These are phyloP conservation scores for Heptranchias perlo DNA, from an alignment of 2,113 vertebrate genomes.

Conservation along the genomic window DNA sequence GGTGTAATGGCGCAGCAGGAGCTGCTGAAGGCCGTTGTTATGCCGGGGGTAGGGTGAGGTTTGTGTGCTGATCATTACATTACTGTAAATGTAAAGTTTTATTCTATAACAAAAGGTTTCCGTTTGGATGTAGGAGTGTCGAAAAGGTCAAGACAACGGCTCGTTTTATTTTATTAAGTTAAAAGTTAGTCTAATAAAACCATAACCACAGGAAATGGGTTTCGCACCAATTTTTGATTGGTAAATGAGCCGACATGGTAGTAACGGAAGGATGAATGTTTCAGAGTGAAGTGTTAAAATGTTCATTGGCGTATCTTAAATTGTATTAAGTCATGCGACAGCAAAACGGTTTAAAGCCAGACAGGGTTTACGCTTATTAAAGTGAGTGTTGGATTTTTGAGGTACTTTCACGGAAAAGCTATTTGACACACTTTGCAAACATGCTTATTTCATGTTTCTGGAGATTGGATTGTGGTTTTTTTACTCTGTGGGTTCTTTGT, in stretches of 20 bases:
- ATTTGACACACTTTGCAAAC: background rate
- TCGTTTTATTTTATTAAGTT: background rate
- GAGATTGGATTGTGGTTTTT: background rate
- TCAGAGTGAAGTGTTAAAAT: background rate
- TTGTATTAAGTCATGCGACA: background rate
- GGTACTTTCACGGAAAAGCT: background rate
- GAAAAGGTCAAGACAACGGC: background rate
- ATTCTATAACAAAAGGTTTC: background rate
- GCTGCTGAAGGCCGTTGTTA: background rate
- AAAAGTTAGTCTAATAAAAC: background rate
- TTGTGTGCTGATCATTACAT: background rate
- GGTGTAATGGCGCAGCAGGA: background rate
- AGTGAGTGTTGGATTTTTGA: background rate
- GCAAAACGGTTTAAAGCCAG: background rate
- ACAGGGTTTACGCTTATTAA: background rate
- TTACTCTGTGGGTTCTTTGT: background rate
- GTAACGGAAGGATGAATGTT: background rate
- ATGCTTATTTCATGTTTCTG: background rate
- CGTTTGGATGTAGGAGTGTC: background rate
- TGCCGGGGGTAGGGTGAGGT: background rate
- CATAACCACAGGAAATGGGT: background rate
- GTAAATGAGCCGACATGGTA: too few relatives aligned
- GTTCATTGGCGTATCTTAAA: background rate
- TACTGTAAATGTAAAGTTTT: background rate
- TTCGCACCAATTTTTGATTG: background rate